These are phyloP conservation scores for Digitonthophagus gazella DNA, from an alignment of 2,888 invertebrate species.

Conservation along the genomic window DNA sequence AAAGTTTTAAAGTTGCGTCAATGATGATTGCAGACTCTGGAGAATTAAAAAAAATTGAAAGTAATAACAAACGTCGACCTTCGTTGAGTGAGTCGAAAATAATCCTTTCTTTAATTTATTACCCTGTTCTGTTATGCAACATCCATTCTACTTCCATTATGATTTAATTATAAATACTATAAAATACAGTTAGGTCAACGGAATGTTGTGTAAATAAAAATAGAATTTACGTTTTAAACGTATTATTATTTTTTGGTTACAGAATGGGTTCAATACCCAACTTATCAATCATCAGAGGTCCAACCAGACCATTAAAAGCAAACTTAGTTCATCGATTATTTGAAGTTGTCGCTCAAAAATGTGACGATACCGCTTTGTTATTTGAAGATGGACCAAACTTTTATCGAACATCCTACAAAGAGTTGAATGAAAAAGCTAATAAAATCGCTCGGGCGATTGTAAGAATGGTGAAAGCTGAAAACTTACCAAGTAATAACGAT, in stretches of 20 bases:
- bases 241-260: conserved; percentile 15
- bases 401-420: conserved; percentile 52
- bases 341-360: conserved; percentile 55
- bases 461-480: conserved; percentile 46
- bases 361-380: conserved; percentile 61
- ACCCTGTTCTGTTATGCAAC: background rate
- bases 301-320: conserved; percentile 54
- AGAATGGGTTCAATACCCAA: conserved; percentile 75
- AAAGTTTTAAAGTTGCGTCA: no score
- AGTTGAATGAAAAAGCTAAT: conserved; percentile 59
- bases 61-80: background rate
- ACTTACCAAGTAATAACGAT: conserved; percentile 59
- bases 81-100: background rate
- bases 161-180: background rate
- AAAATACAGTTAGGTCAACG: background rate
- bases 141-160: background rate
- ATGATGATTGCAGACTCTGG: background rate
- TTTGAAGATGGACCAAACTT: conserved; percentile 55
- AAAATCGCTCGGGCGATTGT: conserved; percentile 58
- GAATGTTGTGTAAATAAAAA: no score
- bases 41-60: background rate
- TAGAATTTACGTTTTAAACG: background rate
- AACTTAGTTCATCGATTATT: conserved; percentile 59
- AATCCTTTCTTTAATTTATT: background rate
- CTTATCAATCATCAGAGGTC: conserved; percentile 67